Percentiles rank a stretch among this genome's conserved stretches.
phyloP scores from a whole-genome alignment of 2,888 invertebrate species.

The Tridacna crocea region DNA sequence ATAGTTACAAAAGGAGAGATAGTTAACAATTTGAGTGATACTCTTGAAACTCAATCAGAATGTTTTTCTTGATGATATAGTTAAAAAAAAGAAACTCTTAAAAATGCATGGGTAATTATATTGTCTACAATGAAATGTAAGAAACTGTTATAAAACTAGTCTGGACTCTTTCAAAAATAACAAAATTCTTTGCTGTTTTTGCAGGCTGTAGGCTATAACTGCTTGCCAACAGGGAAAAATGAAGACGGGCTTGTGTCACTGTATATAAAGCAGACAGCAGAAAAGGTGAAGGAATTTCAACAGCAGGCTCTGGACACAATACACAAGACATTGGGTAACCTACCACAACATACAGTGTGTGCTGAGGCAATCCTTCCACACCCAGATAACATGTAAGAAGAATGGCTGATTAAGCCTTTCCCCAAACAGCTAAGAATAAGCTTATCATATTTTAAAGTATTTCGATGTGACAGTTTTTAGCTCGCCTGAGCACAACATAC shows the following conservation, averaged over 20 bases:
- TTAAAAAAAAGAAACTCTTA: too few species aligned
- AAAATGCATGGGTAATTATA: too few species aligned
- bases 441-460: background rate
- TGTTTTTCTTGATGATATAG: too few species aligned
- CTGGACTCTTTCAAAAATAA: too few species aligned
- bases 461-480: background rate
- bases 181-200: background rate
- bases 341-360: constrained; percentile 91
- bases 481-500: background rate
- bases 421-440: too few species aligned
- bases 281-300: constrained; percentile 91
- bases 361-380: constrained; percentile 92
- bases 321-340: constrained; percentile 89
- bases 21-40: too few species aligned
- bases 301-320: constrained; percentile 86
- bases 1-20: too few species aligned
- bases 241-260: constrained; percentile 96
- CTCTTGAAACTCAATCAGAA: too few species aligned
- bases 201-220: constrained; percentile 94
- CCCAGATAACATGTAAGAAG: constrained; percentile 88
- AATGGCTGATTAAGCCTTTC: background rate
- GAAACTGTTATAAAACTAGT: too few species aligned
- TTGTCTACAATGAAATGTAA: too few species aligned
- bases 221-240: constrained; percentile 93
- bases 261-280: constrained; percentile 91